Percentiles rank a stretch among this genome's conserved stretches.
Evolutionary conservation across 1,140 invertebrate genomes (phyloP).

Genomic region (Lerema accius): DNA sequence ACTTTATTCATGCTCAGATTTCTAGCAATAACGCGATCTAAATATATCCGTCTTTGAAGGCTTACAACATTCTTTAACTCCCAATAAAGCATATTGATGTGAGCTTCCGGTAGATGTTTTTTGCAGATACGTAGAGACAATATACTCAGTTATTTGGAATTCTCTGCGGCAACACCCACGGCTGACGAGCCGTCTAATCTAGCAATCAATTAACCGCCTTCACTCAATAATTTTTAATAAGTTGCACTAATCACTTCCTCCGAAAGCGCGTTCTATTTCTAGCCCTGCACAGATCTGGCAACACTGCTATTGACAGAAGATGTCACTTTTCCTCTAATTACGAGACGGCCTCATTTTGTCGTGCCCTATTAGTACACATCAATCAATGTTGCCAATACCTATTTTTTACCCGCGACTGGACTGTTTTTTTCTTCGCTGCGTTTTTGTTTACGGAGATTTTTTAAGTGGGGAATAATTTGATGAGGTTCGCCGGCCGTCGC

Average conservation of each 20-base stretch:
- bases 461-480: slow-evolving; percentile 82
- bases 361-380: slow-evolving; percentile 82
- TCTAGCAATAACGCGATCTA: too few relatives aligned
- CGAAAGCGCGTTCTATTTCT: slow-evolving; percentile 75
- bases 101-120: too few relatives aligned
- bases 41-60: too few relatives aligned
- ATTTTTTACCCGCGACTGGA: slow-evolving; percentile 75
- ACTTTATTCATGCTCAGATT: background rate
- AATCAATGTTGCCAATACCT: slow-evolving; percentile 83
- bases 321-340: slow-evolving; percentile 82
- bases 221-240: slow-evolving; percentile 82
- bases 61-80: too few relatives aligned
- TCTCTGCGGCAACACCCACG: slow-evolving; percentile 6
- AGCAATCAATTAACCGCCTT: slow-evolving; percentile 75
- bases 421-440: slow-evolving; percentile 73
- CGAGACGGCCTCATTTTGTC: slow-evolving; percentile 76
- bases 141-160: slow-evolving; percentile 8
- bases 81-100: too few relatives aligned
- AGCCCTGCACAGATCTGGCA: slow-evolving; percentile 48
- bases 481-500: slow-evolving; percentile 81
- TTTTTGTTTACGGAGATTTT: slow-evolving; percentile 82
- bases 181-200: slow-evolving; percentile 46
- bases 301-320: slow-evolving; percentile 76
- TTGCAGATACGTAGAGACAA: too few relatives aligned
- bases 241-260: slow-evolving; percentile 79